A percentile compares a stretch with the other conserved stretches of the same genome.
Evolutionary conservation across 2,113 vertebrate species (phyloP).

Genomic region (Poeciliopsis occidentalis): DNA sequence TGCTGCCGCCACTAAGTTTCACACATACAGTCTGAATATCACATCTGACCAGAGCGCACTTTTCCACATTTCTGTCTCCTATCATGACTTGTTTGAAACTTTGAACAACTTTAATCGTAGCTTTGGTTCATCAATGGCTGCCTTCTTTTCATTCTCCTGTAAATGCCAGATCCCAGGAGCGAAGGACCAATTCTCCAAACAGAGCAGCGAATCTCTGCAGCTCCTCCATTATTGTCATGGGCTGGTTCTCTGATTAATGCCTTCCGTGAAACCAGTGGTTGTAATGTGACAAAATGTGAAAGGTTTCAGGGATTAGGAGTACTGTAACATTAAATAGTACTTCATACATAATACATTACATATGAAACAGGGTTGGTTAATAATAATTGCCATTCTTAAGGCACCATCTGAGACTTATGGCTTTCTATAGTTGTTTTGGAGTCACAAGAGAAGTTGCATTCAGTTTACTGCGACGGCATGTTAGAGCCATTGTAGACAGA

Average conservation of each 20-base stretch:
- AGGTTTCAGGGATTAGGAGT: not conserved
- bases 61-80: not conserved
- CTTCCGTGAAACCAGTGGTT: not conserved
- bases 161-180: not conserved
- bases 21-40: not conserved
- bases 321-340: not conserved
- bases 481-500: no score
- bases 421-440: conserved; percentile 28
- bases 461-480: not conserved
- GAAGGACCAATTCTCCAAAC: not conserved
- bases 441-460: conserved; percentile 2
- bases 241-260: not conserved
- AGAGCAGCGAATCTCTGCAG: not conserved
- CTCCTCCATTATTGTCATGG: not conserved
- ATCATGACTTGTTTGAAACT: not conserved
- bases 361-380: not conserved
- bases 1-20: not conserved
- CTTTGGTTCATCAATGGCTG: not conserved
- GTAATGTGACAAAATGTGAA: not conserved
- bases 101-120: not conserved
- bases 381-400: conserved; percentile 27
- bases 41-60: not conserved
- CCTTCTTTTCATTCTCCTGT: no score
- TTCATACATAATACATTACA: not conserved
- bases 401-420: conserved; percentile 49